Evolutionary conservation across 1,140 invertebrate species (phyloP), one percentile per base, ranked within the genome.

Genomic region (Sinella curviseta): DNA sequence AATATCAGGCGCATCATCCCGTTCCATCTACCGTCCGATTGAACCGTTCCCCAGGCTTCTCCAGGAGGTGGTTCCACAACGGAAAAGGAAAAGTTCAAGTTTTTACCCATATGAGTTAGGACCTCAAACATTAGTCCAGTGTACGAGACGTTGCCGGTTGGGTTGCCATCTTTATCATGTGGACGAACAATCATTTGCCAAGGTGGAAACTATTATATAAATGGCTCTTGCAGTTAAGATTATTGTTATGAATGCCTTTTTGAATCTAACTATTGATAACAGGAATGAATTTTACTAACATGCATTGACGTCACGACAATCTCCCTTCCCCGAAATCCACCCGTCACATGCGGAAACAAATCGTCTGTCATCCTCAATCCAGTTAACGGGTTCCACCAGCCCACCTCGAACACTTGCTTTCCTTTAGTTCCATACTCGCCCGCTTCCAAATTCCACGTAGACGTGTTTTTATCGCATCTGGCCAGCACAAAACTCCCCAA

Each of bases 71-170:
- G 77, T n/a, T 65, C 73, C 3, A 78, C 67, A 16, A 84, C 78
- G 12, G 86, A 85, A 83, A 86, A 90, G 85, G 94, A 93, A 82
- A 97, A 97, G 86, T 97, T 97, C 77, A 96, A 88, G 81, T 90
- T 92, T 12, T 88, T 88, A 0, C 92, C 89, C n/a, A 97, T 85
- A 83, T 95, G 90, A 81, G 92, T 89, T 0, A 97, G 81, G 36
- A 96, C 91, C 85, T 96, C 93, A 85, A 95, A 94, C 24, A 94
- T 89, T 31, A 95, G 87, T 30, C 94, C 94, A 82, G 91, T 91
- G 76, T 90, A 87, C n/a, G n/a, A n/a, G n/a, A n/a, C n/a, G n/a
- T n/a, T n/a, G n/a, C n/a, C n/a, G 0, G 87, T 85, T 0, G 90
- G 86, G 0, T 87, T 84, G 0, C 91, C 92, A 1, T 87, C 87